Base-by-base conservation (phyloP, 1,140 invertebrate genomes). In the Helicorthomorpha holstii region DNA sequence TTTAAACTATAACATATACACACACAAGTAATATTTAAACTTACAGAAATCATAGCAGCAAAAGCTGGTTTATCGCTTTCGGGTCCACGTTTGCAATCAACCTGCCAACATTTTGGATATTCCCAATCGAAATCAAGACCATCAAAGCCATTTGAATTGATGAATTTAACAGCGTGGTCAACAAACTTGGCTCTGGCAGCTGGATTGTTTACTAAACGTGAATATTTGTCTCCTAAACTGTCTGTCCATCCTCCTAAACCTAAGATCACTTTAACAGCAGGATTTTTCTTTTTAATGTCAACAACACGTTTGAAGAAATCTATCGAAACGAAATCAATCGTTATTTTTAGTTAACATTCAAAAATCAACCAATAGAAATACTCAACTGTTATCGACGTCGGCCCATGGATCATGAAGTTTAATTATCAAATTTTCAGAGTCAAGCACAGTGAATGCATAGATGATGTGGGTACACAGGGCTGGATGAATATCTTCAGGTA, bases 231-330 rank as follows among this genome's bases (percentile, higher is more conserved):
- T 0, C 81, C 83, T 1, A 76, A 71, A 3, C 85, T 89, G 61
- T 90, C 85, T 0, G 85, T 86, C 87, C 87, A 91, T 0, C 88
- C 88, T n/a, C 88, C 88, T 34, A 93, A 62, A 2, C 82, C 83
- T 19, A 94, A 62, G 1, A 92, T 57, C 0, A 88, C 76, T 59
- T 89, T 91, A 2, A 86, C 66, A 0, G 56, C 53, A 0, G 64
- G 64, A 1, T 87, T 86, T 56, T 80, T 78, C 48, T 76, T 73
- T 64, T 77, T 80, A 0, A 81, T 78, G 0, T 75, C 80, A 1
- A 81, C 77, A 1, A 91, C 83, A 19, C 83, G 72, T 50, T 83
- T 79, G 56, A 83, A 85, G 21, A 85, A 67, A 67, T 78, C 82
- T 84, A 56, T 50, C 3, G 59, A 45, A 44, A 49, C 4, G 44